Base-by-base conservation (phyloP, 2,888 invertebrate species). In the Dicranocentrus wangi region DNA sequence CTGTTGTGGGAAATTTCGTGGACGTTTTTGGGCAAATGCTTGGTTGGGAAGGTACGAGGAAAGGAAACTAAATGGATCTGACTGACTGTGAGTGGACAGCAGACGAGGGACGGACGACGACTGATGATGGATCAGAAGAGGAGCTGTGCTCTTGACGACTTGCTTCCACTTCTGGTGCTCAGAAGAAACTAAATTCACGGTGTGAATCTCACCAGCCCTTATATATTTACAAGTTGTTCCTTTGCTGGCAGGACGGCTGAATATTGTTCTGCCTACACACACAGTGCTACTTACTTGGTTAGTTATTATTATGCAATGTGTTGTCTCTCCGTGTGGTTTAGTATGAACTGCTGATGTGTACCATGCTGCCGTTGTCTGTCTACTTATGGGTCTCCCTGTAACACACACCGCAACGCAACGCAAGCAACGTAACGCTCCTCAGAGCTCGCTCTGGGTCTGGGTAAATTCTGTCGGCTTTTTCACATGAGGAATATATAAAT, bases 161-260 rank as follows among this genome's bases (percentile, higher is more conserved):
- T 78, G 65, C 68, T 60, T 68, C 61, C 68, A 73, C 80, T 72
- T 61, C 80, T 68, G 55, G 28, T 68, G 66, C 68, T 55, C 39
- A 53, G 68, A 73, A 55, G 68, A 80, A 68, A 80, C 80, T 80
- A 80, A 80, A 60, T 19, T 51, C 32, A 19, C 15, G 60, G 2
- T 8, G 25, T 28, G 58, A 53, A 28, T 39, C 53, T 42, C 68
- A 68, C 61, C 60, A 58, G 68, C 51, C 80, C 72, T 80, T 80
- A 80, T 78, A 66, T 77, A 80, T 73, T 73, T 71, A 28, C 39
- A 55, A 79, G 47, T 19, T 10, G 17, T 76, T 76, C 76, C 58
- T 43, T 60, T 75, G 13, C 25, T 15, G 17, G n/a, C n/a, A n/a
- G n/a, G n/a, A n/a, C n/a, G n/a, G n/a, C n/a, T n/a, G n/a, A n/a